Evolutionary conservation across 2,888 invertebrate genomes (phyloP).

Genomic region (Plemyria rubiginata): DNA sequence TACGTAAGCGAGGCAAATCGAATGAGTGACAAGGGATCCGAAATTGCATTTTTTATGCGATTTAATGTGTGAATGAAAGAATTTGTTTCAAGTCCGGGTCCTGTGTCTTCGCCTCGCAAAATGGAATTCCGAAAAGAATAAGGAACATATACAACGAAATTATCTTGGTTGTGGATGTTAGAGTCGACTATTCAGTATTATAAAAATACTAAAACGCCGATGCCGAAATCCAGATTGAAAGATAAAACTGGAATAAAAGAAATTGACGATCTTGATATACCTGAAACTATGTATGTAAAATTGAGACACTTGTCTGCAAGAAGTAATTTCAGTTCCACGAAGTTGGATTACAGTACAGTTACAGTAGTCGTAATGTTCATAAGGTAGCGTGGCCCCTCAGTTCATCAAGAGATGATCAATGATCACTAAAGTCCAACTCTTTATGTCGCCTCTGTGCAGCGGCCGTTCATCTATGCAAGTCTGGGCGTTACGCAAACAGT

Average conservation of each 20-base stretch:
- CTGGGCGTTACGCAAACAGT: constrained; percentile 55
- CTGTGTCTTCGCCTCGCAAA: constrained; percentile 3
- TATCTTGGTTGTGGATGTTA: background rate
- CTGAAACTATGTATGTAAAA: no score
- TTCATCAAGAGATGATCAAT: background rate
- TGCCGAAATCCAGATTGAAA: background rate
- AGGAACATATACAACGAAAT: background rate
- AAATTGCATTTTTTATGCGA: constrained; percentile 32
- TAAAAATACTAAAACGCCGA: background rate
- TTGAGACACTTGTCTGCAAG: no score
- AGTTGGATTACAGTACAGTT: no score
- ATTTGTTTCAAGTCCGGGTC: constrained; percentile 18
- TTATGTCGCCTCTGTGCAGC: constrained; percentile 43
- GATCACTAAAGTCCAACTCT: background rate
- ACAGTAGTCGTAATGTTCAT: no score
- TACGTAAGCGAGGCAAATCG: constrained; percentile 24
- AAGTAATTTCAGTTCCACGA: no score
- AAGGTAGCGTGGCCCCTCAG: no score
- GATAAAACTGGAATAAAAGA: no score
- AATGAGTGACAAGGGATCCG: constrained; percentile 32
- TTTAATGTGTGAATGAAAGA: constrained; percentile 26
- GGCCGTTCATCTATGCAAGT: constrained; percentile 53
- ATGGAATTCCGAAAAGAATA: constrained; percentile 7
- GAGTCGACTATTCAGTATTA: background rate
- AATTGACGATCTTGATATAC: no score